Conservation (phyloP, 2,797 vertebrate genomes). For the Periophthalmus magnuspinnatus region DNA sequence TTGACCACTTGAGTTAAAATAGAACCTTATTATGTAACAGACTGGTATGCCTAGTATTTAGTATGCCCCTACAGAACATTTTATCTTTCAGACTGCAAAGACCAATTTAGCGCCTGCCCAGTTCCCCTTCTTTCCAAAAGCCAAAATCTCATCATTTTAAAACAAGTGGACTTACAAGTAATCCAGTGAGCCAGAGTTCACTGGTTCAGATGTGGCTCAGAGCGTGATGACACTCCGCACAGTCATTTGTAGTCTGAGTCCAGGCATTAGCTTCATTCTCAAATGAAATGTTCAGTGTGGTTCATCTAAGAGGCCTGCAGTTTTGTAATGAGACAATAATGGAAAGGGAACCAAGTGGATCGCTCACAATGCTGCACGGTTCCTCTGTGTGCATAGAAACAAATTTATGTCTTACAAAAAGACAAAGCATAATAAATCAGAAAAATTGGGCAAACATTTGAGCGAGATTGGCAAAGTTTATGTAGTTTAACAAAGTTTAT, state of each 20-base stretch:
- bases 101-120: slow-evolving; percentile 1
- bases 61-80: slow-evolving; percentile 2
- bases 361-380: slow-evolving; percentile 6
- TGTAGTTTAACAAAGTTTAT: neutral
- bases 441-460: neutral
- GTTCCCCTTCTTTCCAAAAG: slow-evolving; percentile 16
- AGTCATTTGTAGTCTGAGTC: slow-evolving; percentile 57
- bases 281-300: slow-evolving; percentile 51
- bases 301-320: slow-evolving; percentile 44
- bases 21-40: neutral
- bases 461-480: neutral
- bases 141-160: slow-evolving; percentile 28
- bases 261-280: slow-evolving; percentile 58
- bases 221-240: slow-evolving; percentile 46
- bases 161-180: slow-evolving; percentile 29
- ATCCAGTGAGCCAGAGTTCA: slow-evolving; percentile 40
- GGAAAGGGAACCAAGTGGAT: slow-evolving; percentile 48
- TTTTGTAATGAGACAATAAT: slow-evolving; percentile 64
- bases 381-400: neutral
- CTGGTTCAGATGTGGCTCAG: slow-evolving; percentile 40
- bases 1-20: neutral
- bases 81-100: slow-evolving; percentile 5
- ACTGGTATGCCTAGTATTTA: neutral
- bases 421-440: neutral
- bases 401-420: neutral